Evolutionary conservation across 1,140 invertebrate genomes (phyloP), one percentile per base, ranked within the genome.

Genomic region (Drosophila elegans): DNA sequence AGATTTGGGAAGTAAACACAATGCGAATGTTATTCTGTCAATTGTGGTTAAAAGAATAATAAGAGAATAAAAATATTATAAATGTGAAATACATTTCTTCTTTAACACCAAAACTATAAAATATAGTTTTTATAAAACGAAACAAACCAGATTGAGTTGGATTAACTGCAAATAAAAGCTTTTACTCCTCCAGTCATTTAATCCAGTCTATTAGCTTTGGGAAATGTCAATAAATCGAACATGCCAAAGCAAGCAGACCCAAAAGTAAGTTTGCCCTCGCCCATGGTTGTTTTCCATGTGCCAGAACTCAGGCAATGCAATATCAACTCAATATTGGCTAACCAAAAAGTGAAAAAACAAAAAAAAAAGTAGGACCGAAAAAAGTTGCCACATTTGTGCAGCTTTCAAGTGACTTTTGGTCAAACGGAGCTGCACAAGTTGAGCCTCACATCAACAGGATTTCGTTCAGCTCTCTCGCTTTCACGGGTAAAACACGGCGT

Each of bases 291-390:
- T 27, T 38, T 59, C 51, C 45, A 54, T 45, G 48, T 68, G 39
- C 32, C 39, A n/a, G 38, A 51, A 63, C 53, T 48, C 27, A 57
- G 25, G 66, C 54, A 52, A 72, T 74, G 42, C 49, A 73, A 72
- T 72, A 60, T 41, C 68, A 39, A 74, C 56, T 74, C 56, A 62
- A 72, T 73, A 73, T 72, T 73, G 69, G 53, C 54, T 60, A 73
- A 73, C 69, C 68, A 16, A 52, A 72, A 48, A 44, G 16, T 21
- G 16, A 41, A 53, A 16, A 53, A 16, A 12, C 3, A 11, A 27
- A n/a, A 27, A 48, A 29, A n/a, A n/a, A 29, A 27, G n/a, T 9
- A 27, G 5, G 13, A 9, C 11, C 6, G 32, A 36, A 45, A 71
- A 60, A 61, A 73, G 55, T 72, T 72, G 36, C 12, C 25, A 45